These are phyloP conservation scores for Calyptomena viridis DNA, from an alignment of 2,113 vertebrate genomes.

Conservation along the genomic window DNA sequence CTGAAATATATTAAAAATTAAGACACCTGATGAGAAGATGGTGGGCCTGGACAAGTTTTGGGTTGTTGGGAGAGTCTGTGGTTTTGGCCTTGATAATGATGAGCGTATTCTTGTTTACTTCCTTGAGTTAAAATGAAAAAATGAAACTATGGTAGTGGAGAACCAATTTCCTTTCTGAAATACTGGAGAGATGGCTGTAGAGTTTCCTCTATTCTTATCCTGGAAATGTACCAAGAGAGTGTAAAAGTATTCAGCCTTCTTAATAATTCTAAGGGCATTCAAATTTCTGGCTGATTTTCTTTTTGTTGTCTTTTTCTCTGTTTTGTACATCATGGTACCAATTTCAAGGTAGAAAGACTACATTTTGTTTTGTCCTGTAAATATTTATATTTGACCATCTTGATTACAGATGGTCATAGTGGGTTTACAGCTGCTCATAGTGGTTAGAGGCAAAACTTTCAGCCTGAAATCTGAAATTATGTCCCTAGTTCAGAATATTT, in stretches of 20 bases:
- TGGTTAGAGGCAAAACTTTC: background rate
- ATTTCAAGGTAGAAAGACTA: background rate
- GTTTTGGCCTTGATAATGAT: background rate
- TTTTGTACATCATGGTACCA: background rate
- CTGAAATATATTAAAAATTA: background rate
- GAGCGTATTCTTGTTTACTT: background rate
- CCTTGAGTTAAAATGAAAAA: background rate
- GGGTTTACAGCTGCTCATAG: background rate
- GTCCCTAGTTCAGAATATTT: background rate
- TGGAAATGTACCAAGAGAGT: background rate
- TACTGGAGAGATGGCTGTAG: background rate
- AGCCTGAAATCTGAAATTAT: background rate
- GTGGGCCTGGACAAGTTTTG: background rate
- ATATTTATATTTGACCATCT: background rate
- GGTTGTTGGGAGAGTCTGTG: background rate
- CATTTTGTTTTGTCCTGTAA: background rate
- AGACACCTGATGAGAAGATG: background rate
- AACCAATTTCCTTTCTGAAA: background rate
- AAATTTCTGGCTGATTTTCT: background rate
- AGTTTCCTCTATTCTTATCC: background rate
- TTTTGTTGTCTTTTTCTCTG: background rate
- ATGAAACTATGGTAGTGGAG: background rate
- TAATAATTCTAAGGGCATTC: background rate
- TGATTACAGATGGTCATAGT: background rate
- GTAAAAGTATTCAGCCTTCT: constrained; percentile 15